Percentiles rank a stretch among this genome's conserved stretches.
These are phyloP conservation scores for Temnothorax rugatulus DNA, from an alignment of 2,888 invertebrate species.

Conservation along the genomic window DNA sequence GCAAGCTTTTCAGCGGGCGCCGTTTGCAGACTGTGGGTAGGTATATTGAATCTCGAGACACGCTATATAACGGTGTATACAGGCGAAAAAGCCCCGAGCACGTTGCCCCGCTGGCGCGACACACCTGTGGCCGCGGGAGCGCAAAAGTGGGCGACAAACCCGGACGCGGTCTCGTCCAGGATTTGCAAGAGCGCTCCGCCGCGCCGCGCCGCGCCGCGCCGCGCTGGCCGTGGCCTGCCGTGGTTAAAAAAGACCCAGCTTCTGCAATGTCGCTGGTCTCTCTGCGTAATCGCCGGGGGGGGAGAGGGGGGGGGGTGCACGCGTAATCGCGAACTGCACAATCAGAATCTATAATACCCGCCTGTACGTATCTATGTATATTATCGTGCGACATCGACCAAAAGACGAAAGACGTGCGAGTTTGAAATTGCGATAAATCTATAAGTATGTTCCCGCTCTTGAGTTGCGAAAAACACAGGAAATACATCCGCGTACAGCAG, in stretches of 20 bases:
- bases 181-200: constrained; percentile 44
- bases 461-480: constrained; percentile 1
- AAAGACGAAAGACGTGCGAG: not conserved
- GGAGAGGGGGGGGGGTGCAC: not conserved
- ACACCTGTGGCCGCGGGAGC: constrained; percentile 70
- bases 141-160: constrained; percentile 72
- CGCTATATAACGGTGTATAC: constrained; percentile 56
- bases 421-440: not conserved
- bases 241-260: constrained; percentile 3
- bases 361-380: not conserved
- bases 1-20: not conserved
- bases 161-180: constrained; percentile 63
- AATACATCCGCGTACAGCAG: not conserved
- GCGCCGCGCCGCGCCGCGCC: not conserved
- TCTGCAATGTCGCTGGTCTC: not conserved
- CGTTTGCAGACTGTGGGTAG: not conserved
- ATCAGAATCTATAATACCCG: not conserved
- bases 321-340: not conserved
- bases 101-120: constrained; percentile 64
- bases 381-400: not conserved
- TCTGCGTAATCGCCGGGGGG: too few species aligned
- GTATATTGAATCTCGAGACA: constrained; percentile 43
- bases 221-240: too few species aligned
- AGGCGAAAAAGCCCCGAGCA: constrained; percentile 59
- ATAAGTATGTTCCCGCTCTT: not conserved